Conservation (phyloP, 2,113 vertebrate genomes). For the Tragelaphus buxtoni region DNA sequence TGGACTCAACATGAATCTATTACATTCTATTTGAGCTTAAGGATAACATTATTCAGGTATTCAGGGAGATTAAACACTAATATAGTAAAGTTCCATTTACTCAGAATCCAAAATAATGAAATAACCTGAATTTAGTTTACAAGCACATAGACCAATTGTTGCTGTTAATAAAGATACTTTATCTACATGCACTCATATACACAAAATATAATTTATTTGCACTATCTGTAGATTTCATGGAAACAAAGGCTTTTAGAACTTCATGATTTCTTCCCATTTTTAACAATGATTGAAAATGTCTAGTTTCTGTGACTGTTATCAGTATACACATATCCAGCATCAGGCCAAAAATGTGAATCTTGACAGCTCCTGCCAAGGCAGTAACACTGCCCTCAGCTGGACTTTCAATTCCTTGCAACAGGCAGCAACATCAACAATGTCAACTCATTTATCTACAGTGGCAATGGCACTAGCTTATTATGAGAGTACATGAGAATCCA, state of each 20-base stretch:
- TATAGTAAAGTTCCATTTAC: no score
- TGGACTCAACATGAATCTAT: not conserved
- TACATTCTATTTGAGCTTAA: not conserved
- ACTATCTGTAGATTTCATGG: not conserved
- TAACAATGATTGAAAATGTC: slow-evolving; percentile 2
- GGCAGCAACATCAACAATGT: slow-evolving; percentile 23
- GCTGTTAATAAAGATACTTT: no score
- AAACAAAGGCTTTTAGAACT: not conserved
- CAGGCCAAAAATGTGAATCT: not conserved
- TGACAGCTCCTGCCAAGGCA: slow-evolving; percentile 40
- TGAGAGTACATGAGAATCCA: not conserved
- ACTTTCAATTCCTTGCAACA: slow-evolving; percentile 24
- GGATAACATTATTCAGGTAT: not conserved
- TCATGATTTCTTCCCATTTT: not conserved
- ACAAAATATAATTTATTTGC: not conserved
- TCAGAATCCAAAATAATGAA: no score
- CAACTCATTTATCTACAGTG: slow-evolving; percentile 36
- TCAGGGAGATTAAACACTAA: not conserved
- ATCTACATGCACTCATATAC: not conserved
- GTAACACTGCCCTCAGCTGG: slow-evolving; percentile 39
- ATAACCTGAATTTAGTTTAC: no score
- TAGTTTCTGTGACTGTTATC: not conserved
- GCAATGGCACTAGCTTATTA: not conserved
- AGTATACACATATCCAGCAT: slow-evolving; percentile 10
- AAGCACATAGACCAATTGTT: not conserved